Evolutionary conservation across 2,797 vertebrate genomes (phyloP), one percentile per base, ranked within the genome.

Genomic region (Falco concolor): DNA sequence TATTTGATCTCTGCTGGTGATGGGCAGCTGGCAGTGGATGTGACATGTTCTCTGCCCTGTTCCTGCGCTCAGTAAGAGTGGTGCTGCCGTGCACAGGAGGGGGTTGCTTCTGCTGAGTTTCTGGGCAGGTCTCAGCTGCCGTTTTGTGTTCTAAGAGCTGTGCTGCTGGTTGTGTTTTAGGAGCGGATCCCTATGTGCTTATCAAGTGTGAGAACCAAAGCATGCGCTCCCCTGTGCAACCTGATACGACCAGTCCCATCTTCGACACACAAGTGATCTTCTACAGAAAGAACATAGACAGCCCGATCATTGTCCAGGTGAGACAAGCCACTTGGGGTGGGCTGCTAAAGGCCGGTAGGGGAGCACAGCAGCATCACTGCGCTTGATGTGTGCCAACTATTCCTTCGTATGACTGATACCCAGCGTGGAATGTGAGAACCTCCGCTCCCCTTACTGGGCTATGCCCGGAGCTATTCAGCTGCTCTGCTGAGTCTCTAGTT

Each of bases 281-380:
- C 98, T 99, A 99, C 97, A 98, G 98, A 94, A 99, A 97, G 94
- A 99, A 98, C 34, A 97, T 96, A 2, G 94, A 97, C 63, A 98
- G 98, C 54, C 99, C 99, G 44, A 89, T 99, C 93, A 98, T 97
- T n/a, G 95, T 99, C 84, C 98, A 99, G 99, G 99, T 99, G 96
- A 98, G 96, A 87, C 17, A n/a, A 56, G 13, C 56, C 24, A 12
- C 2, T 2, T 81, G 21, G n/a, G 8, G 22, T 9, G 40, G 24
- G 72, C 89, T 69, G 79, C 75, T 40, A 15, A 19, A 36, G 61
- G 52, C 45, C 18, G 34, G 38, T 2, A 14, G 44, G n/a, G 56
- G 47, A 38, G 32, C 47, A 54, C 76, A 44, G 16, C 50, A 54
- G 54, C 44, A 38, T 8, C 49, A 4, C 56, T 32, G 90, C 45